Evolutionary conservation across 2,113 vertebrate genomes (phyloP).

Genomic region (Marmota flaviventris): DNA sequence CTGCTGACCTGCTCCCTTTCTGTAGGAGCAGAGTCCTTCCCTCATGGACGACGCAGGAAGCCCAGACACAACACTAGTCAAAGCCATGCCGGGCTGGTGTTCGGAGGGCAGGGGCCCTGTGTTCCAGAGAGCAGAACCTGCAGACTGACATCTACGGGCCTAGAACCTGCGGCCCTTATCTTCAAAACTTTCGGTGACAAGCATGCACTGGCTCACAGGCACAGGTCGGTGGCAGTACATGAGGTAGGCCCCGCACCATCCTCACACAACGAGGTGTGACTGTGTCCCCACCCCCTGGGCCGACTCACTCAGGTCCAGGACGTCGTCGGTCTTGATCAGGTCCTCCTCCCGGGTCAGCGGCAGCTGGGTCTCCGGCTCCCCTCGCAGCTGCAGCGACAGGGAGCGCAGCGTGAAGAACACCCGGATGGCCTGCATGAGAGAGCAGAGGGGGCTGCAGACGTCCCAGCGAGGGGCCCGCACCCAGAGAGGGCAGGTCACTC

Average conservation of each 20-base stretch:
- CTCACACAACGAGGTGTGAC: background rate
- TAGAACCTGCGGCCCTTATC: background rate
- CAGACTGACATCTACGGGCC: too few relatives aligned
- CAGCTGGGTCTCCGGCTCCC: slow-evolving; percentile 95
- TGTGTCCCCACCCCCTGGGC: accelerated
- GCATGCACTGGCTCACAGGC: accelerated
- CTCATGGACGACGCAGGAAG: background rate
- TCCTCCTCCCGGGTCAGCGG: slow-evolving; percentile 96
- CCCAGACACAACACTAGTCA: background rate
- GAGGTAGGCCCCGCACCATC: background rate
- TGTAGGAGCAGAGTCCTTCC: slow-evolving; percentile 1
- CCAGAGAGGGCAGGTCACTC: background rate
- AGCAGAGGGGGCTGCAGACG: background rate
- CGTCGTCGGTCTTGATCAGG: slow-evolving; percentile 97
- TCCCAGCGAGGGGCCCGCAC: background rate
- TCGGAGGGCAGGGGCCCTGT: background rate
- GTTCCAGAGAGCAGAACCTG: background rate
- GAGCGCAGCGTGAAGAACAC: slow-evolving; percentile 98
- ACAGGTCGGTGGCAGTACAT: background rate
- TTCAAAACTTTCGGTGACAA: background rate
- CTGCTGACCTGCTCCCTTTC: background rate
- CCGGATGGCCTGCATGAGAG: slow-evolving; percentile 93
- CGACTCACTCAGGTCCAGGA: slow-evolving; percentile 97
- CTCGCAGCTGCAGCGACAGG: slow-evolving; percentile 93
- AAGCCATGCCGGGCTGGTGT: background rate